Evolutionary conservation across 2,797 vertebrate genomes (phyloP), one percentile per base, ranked within the genome.

Genomic region (Cirrhinus mrigala): DNA sequence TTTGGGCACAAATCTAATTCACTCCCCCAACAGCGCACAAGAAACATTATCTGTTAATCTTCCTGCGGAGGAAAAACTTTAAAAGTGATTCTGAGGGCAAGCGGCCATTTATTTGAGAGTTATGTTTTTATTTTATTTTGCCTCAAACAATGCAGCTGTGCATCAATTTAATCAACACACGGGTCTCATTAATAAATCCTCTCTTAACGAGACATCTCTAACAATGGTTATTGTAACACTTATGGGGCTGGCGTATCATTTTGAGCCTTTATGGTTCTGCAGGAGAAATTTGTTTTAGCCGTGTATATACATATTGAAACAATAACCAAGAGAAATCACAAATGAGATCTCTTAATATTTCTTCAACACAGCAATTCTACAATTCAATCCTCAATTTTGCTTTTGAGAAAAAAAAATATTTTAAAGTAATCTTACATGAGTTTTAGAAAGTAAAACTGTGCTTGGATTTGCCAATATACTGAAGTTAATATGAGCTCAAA

Each of bases 41-140:
- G 60, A 79, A 79, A 79, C 44, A 79, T 79, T 79, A 79, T 79
- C 60, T 79, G 77, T 79, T 79, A 79, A 79, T 79, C 60, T 79
- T 66, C 77, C 77, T 33, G 60, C 24, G 22, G 77, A 79, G 56
- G 71, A 66, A 62, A 79, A 50, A 80, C 58, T 62, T 62, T 48
- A 68, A 80, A 64, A 80, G 79, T 33, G 46, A 81, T 81, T 81
- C 24, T 33, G 44, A 81, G 79, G 79, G 64, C 60, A 71, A 70
- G 22, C n/a, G 27, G 64, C 46, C 62, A 68, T 69, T 52, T 54
- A 18, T 54, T 81, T 69, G 48, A 82, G 50, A 56, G 56, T 70
- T 71, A 15, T 64, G 33, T 69, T 54, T 81, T 10, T 66, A 8
- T 50, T 58, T 44, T 6, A 3, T 81, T 18, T 58, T 10, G 37